Percentiles rank a stretch among this genome's conserved stretches.
phyloP scores from a whole-genome alignment of 1,140 invertebrate genomes.

The Brachionus sp. region DNA sequence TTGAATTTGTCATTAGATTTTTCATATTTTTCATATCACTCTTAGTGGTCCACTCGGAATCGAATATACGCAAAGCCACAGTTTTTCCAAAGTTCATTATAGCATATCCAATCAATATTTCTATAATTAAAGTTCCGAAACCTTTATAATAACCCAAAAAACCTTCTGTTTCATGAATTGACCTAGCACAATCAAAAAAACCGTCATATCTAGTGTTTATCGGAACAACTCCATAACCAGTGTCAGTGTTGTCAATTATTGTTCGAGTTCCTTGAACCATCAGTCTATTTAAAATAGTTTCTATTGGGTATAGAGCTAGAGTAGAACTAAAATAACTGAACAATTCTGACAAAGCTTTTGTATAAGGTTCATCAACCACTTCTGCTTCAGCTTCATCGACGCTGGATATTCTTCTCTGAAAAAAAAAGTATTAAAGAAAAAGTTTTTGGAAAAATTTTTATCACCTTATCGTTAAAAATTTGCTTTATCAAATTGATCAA shows the following conservation, averaged over 20 bases:
- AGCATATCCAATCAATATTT: constrained; percentile 9
- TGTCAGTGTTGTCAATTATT: constrained; percentile 37
- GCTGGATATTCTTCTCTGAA: not conserved
- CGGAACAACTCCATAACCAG: constrained; percentile 17
- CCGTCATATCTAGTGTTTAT: constrained; percentile 45
- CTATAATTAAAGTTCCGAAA: not conserved
- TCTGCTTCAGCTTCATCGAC: constrained; percentile 29
- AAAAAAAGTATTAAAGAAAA: not conserved
- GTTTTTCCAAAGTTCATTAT: not conserved
- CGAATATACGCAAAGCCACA: constrained; percentile 23
- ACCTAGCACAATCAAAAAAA: constrained; percentile 42
- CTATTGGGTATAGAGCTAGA: constrained; percentile 23
- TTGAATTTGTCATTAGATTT: constrained; percentile 31
- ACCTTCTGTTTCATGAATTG: constrained; percentile 39
- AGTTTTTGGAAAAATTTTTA: not conserved
- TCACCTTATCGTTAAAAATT: constrained; percentile 29
- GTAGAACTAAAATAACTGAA: not conserved
- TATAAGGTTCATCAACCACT: constrained; percentile 18
- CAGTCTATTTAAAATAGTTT: constrained; percentile 40
- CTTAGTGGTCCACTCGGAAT: constrained; percentile 28
- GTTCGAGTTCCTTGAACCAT: constrained; percentile 42
- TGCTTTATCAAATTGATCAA: not conserved
- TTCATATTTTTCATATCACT: constrained; percentile 18
- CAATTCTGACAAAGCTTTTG: not conserved
- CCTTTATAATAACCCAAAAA: constrained; percentile 43